These are phyloP conservation scores for Plagodis pulveraria DNA, from an alignment of 2,888 invertebrate genomes.

Conservation along the genomic window DNA sequence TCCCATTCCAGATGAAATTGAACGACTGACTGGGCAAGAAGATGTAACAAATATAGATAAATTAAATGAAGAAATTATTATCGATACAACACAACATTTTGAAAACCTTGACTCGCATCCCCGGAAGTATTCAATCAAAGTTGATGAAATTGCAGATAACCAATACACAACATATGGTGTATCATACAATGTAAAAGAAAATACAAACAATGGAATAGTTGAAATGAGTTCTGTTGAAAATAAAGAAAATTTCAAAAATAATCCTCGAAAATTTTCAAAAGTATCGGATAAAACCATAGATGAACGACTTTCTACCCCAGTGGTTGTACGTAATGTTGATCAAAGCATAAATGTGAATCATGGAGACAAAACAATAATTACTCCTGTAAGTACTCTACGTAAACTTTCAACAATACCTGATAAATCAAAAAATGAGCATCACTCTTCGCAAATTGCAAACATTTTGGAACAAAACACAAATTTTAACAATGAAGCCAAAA, in stretches of 20 bases:
- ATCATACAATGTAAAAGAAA: background rate
- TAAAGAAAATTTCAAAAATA: slow-evolving; percentile 4
- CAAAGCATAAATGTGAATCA: slow-evolving; percentile 2
- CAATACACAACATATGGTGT: background rate
- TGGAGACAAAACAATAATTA: background rate
- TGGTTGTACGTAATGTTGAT: background rate
- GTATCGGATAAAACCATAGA: background rate
- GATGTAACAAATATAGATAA: background rate
- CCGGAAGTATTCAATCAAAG: background rate
- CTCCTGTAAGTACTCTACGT: background rate
- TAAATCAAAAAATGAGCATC: too few relatives aligned
- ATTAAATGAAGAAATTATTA: background rate
- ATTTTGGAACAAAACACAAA: background rate
- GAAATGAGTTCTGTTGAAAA: background rate
- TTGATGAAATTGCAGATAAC: background rate
- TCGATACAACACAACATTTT: background rate
- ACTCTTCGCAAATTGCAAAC: too few relatives aligned
- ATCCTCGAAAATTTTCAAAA: background rate
- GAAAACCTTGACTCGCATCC: background rate
- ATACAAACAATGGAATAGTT: background rate
- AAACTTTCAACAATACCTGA: too few relatives aligned
- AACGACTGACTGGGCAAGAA: background rate
- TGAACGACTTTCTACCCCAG: background rate
- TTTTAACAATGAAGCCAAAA: background rate
- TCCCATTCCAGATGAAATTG: slow-evolving; percentile 4